Base-by-base conservation (phyloP, 1,140 invertebrate genomes). In the Drosophila bocki region DNA sequence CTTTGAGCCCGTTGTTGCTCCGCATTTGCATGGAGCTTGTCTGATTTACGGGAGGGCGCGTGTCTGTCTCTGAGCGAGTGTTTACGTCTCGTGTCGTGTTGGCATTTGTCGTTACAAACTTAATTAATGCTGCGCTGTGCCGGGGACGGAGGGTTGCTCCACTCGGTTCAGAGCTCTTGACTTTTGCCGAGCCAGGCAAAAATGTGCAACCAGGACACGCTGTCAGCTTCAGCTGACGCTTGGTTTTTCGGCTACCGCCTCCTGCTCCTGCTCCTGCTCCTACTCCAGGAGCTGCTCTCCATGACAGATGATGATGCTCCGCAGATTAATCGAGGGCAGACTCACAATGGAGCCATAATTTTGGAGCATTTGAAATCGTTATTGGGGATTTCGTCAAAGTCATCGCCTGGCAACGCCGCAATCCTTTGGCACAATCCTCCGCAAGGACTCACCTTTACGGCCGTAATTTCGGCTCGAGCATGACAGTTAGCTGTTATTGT, bases 41-140 rank as follows among this genome's bases (percentile, higher is more conserved):
- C 45, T 81, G 79, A 70, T 70, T 76, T 75, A 50, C 48, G 75
- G 65, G 45, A 64, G 63, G 64, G 53, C 61, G 53, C 72, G 51
- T 79, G 57, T 60, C 44, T 57, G 45, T 79, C 53, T 51, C 44
- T 57, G 62, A 57, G 45, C 56, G 37, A 50, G 69, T 61, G 45
- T 53, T 58, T 78, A 60, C 67, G 75, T 78, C 75, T 78, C 75
- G 57, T 71, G 57, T 82, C 75, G 80, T 83, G 80, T 83, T 83
- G 80, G 80, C 80, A 83, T 83, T 83, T 83, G 80, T 83, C 80
- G 80, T 83, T 83, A 83, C 80, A 83, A 83, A 83, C 80, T 83
- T 83, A 83, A 83, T 83, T 83, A 83, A 83, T 83, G 80, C 81
- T 80, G 75, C 78, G 75, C 75, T 60, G 56, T 39, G 59, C 11